phyloP scores from a whole-genome alignment of 2,113 vertebrate genomes.

The Eudyptes chrysolophus region DNA sequence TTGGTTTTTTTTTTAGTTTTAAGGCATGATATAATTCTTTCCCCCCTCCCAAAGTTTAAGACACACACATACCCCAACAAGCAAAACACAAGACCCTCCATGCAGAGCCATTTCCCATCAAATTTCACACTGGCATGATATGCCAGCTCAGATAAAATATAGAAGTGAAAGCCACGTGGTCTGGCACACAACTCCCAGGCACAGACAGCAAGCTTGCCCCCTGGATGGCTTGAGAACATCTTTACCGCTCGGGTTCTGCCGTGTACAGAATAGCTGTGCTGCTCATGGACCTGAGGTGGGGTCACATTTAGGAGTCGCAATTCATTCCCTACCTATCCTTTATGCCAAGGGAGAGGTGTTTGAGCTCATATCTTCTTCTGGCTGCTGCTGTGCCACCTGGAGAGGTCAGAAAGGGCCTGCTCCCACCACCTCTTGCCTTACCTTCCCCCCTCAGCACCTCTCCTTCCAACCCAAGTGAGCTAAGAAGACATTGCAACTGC shows the following conservation, averaged over 20 bases:
- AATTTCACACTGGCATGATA: neutral
- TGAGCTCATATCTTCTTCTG: neutral
- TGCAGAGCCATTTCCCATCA: neutral
- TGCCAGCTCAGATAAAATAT: neutral
- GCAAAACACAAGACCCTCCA: neutral
- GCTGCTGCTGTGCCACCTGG: neutral
- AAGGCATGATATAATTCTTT: neutral
- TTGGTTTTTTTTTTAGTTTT: neutral
- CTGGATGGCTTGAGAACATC: neutral
- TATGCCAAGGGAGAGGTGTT: neutral
- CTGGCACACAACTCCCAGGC: neutral
- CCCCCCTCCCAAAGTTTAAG: neutral
- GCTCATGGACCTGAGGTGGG: neutral
- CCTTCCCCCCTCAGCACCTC: neutral
- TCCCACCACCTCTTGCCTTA: neutral
- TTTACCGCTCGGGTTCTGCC: accelerated
- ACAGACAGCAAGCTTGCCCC: neutral
- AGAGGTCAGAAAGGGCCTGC: neutral
- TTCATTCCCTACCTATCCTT: neutral
- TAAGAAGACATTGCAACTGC: accelerated
- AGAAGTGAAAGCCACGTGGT: neutral
- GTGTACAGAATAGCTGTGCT: neutral
- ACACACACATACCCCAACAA: neutral
- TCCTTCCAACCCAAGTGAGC: neutral
- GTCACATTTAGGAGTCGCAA: neutral